Conservation (phyloP, 2,113 vertebrate species). For the Pseudopodoces humilis region DNA sequence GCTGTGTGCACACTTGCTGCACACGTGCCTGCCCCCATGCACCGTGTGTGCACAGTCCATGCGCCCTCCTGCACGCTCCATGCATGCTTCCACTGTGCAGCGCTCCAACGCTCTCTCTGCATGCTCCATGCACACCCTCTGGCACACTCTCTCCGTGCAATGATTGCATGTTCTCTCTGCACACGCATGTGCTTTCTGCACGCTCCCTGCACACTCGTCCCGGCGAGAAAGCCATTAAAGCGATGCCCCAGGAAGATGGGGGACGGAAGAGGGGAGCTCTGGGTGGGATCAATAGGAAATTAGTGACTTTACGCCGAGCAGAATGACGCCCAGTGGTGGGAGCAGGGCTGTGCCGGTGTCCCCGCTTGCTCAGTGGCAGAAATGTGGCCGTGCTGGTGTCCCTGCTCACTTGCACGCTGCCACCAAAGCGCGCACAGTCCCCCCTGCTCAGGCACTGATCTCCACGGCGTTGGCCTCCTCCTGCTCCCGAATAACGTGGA, state of each 20-base stretch:
- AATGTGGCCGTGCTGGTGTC: neutral
- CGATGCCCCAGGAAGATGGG: neutral
- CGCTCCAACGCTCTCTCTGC: neutral
- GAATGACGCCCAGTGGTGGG: neutral
- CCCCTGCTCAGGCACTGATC: slow-evolving; percentile 47
- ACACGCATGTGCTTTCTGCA: neutral
- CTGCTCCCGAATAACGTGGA: slow-evolving; percentile 34
- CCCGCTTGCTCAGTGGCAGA: neutral
- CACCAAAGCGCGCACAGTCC: neutral
- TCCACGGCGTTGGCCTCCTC: slow-evolving; percentile 52
- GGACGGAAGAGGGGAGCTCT: slow-evolving; percentile 34
- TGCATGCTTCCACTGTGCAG: accelerated
- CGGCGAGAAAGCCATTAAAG: neutral
- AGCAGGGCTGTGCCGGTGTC: neutral
- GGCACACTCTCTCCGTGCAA: neutral
- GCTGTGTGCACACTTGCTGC: neutral
- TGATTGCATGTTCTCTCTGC: neutral
- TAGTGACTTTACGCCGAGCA: slow-evolving; percentile 54
- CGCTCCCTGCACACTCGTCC: neutral
- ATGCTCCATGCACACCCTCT: accelerated
- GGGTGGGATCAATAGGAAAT: slow-evolving; percentile 58
- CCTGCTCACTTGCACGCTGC: neutral
- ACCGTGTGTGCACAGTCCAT: accelerated
- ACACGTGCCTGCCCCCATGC: neutral
- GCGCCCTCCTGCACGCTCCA: neutral